phyloP scores from a whole-genome alignment of 92 coral and sea anemone species.

The Parazoanthus swiftii region DNA sequence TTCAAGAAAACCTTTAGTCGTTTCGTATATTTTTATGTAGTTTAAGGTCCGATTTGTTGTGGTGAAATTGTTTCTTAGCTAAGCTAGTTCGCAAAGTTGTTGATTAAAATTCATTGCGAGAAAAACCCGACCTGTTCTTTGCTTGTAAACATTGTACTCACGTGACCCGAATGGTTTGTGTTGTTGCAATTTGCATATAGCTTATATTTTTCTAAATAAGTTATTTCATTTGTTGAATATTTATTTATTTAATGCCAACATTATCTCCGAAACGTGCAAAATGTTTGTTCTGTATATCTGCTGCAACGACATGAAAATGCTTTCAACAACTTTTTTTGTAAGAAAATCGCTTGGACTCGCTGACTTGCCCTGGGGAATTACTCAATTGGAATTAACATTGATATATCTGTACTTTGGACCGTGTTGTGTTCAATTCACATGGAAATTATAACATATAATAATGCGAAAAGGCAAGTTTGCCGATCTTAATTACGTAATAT shows the following conservation, averaged over 20 bases:
- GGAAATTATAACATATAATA: background rate
- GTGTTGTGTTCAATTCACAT: background rate
- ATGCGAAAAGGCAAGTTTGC: background rate
- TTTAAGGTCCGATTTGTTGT: background rate
- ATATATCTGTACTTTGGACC: conserved; percentile 18
- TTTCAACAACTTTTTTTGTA: background rate
- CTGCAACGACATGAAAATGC: background rate
- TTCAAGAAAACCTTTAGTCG: background rate
- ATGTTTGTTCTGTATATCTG: background rate
- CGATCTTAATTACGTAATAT: background rate
- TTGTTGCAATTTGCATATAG: conserved; percentile 27
- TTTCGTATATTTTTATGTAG: background rate
- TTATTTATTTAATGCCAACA: background rate
- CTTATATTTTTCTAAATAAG: background rate
- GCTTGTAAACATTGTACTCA: conserved; percentile 37
- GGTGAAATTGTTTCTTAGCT: background rate
- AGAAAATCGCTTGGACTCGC: no score
- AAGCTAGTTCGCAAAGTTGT: background rate
- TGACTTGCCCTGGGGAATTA: background rate
- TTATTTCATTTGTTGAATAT: background rate
- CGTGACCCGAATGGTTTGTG: conserved; percentile 17
- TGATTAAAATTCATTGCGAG: background rate
- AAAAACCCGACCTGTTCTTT: conserved; percentile 32
- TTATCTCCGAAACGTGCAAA: background rate
- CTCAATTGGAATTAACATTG: no score